Evolutionary conservation across 2,888 invertebrate genomes (phyloP).

Genomic region (Habrosyne pyritoides): DNA sequence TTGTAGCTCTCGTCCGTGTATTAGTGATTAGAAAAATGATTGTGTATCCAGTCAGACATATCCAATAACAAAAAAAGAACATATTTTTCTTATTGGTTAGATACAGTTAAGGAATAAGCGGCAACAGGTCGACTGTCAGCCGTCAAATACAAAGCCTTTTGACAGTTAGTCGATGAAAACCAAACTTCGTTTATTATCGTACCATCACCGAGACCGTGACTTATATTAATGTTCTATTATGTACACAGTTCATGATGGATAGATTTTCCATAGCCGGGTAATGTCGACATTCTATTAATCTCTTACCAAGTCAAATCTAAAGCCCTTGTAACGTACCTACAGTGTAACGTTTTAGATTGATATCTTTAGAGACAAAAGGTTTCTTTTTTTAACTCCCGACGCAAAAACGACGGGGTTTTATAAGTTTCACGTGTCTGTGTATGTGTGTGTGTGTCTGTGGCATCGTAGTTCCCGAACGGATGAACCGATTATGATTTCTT

Average conservation of each 20-base stretch:
- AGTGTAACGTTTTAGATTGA: too few species aligned
- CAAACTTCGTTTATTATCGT: slow-evolving; percentile 18
- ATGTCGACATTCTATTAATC: neutral
- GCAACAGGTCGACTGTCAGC: slow-evolving; percentile 39
- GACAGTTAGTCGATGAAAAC: slow-evolving; percentile 21
- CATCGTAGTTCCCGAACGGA: too few species aligned
- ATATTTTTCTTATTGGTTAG: slow-evolving; percentile 24
- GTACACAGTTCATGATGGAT: neutral
- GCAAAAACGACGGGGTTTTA: too few species aligned
- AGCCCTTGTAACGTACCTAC: too few species aligned
- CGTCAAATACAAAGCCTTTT: slow-evolving; percentile 30
- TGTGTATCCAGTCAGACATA: too few species aligned
- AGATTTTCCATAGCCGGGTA: neutral
- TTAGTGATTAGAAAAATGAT: too few species aligned
- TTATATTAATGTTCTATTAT: neutral
- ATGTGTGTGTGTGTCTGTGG: too few species aligned
- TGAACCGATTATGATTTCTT: too few species aligned
- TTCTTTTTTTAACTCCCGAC: too few species aligned
- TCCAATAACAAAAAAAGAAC: slow-evolving; percentile 8
- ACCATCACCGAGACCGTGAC: neutral
- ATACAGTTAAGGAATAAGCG: slow-evolving; percentile 7
- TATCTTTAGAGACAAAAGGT: too few species aligned
- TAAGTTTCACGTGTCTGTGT: too few species aligned
- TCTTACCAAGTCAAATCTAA: neutral
- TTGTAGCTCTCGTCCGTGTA: too few species aligned